A percentile compares a stretch with the other conserved stretches of the same genome.
These are phyloP conservation scores for Scleropages formosus DNA, from an alignment of 2,797 vertebrate genomes.

Conservation along the genomic window DNA sequence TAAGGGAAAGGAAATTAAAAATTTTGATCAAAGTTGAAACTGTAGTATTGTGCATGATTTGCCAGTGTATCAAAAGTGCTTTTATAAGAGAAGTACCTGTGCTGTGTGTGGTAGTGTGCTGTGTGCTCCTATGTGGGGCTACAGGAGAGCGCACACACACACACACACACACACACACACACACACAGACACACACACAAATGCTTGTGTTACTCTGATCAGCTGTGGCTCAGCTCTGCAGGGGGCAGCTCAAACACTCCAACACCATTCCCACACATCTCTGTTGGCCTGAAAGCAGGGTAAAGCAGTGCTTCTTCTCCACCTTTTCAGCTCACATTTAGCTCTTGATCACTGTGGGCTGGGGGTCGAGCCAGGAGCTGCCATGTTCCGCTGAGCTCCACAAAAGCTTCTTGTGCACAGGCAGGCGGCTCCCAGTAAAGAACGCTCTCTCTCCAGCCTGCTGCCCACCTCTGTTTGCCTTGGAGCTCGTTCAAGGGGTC, in stretches of 20 bases:
- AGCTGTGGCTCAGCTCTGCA: conserved; percentile 29
- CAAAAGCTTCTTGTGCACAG: conserved; percentile 44
- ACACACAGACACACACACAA: no score
- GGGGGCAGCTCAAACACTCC: conserved; percentile 41
- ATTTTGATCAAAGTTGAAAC: conserved; percentile 6
- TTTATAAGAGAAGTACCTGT: no score
- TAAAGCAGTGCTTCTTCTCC: conserved; percentile 36
- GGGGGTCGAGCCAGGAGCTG: not conserved
- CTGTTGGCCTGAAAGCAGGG: conserved; percentile 43
- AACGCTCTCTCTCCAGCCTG: conserved; percentile 33
- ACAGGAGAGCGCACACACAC: no score
- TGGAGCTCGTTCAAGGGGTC: conserved; percentile 47
- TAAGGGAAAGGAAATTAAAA: not conserved
- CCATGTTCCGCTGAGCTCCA: conserved; percentile 14
- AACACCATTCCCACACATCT: conserved; percentile 34
- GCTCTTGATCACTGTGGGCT: conserved; percentile 30
- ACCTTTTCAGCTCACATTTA: conserved; percentile 14
- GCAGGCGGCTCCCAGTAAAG: conserved; percentile 31
- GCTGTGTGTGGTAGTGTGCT: no score
- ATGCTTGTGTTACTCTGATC: conserved; percentile 33
- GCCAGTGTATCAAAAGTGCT: no score
- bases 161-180: no score
- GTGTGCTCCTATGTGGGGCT: no score
- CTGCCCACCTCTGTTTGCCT: conserved; percentile 47
- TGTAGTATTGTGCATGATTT: conserved; percentile 19